Base-by-base conservation (phyloP, 37 sponge, comb jelly and placozoan genomes). In the Ianthella basta region DNA sequence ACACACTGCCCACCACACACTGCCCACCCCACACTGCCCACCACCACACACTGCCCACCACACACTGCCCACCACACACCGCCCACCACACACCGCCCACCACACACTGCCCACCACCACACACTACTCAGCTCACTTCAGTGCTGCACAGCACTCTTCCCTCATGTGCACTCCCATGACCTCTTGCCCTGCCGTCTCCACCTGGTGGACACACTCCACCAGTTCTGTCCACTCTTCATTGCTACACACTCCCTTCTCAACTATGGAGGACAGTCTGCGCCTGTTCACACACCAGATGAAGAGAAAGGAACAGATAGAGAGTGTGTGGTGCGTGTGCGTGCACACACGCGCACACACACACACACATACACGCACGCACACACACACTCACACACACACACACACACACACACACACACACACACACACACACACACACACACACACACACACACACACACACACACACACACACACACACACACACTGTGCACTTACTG, bases 351-450 rank as follows among this genome's bases (percentile, higher is more conserved):
- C 80, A 78, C 39, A 78, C 80, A 78, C 80, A 36, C 44, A 36
- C 40, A 78, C 79, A 35, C 79, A 78, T 37, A 78, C 40, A 23
- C 4, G 0, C 79, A 78, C 79, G 32, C 79, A 78, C 79, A 78
- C 79, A 78, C 27, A 53, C 20, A 78, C 79, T 33, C 79, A 78
- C 40, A 78, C 79, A 24, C 37, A 24, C 79, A 78, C 79, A 78
- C 79, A 78, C 79, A 78, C 79, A 78, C 79, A 78, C 79, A 78
- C 79, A 34, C 37, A 34, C 37, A 34, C 37, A 40, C 37, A 78
- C 60, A 81, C 60, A 81, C 60, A 73, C 50, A 38, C 37, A 21
- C 66, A 79, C 14, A 18, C 29, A 59, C 14, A 75, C 53, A 36
- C 59, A 80, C 82, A 44, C 50, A 44, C 50, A 44, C 50, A 44